Percentiles rank a stretch among this genome's conserved stretches.
phyloP scores from a whole-genome alignment of 2,797 vertebrate genomes.

The Bovichtus diacanthus region DNA sequence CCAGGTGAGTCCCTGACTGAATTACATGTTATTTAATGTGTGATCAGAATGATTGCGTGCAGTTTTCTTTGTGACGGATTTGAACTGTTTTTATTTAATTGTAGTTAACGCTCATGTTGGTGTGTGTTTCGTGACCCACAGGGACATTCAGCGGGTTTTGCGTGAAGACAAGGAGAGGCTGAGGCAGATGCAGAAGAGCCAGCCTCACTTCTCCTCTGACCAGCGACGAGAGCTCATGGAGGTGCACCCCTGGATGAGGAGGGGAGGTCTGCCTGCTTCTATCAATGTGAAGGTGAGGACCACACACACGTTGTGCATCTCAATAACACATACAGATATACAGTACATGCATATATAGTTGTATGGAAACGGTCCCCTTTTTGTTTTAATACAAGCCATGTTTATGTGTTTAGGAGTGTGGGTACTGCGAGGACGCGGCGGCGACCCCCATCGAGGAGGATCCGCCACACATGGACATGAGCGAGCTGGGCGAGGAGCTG shows the following conservation, averaged over 20 bases:
- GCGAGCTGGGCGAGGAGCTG: conserved; percentile 81
- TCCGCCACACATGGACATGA: conserved; percentile 86
- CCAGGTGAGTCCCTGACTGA: conserved; percentile 82
- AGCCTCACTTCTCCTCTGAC: conserved; percentile 91
- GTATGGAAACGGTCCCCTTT: too few species aligned
- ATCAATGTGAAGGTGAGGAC: conserved; percentile 86
- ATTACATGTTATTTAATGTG: not conserved
- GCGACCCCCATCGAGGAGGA: conserved; percentile 81
- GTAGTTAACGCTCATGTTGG: too few species aligned
- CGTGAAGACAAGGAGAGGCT: conserved; percentile 91
- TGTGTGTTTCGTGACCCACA: conserved; percentile 59
- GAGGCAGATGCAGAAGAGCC: conserved; percentile 90
- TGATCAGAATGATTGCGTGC: not conserved
- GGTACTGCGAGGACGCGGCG: conserved; percentile 83
- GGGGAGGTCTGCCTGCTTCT: conserved; percentile 88
- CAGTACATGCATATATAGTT: not conserved
- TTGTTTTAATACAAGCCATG: not conserved
- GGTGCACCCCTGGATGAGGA: conserved; percentile 93
- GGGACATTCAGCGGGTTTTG: conserved; percentile 89
- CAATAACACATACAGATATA: not conserved
- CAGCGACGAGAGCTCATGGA: conserved; percentile 92
- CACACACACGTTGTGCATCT: not conserved
- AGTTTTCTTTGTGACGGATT: not conserved
- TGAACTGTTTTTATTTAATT: too few species aligned
- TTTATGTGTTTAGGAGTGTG: conserved; percentile 77